Conservation (phyloP, 2,888 invertebrate genomes). For the Augochlorella aurata region DNA sequence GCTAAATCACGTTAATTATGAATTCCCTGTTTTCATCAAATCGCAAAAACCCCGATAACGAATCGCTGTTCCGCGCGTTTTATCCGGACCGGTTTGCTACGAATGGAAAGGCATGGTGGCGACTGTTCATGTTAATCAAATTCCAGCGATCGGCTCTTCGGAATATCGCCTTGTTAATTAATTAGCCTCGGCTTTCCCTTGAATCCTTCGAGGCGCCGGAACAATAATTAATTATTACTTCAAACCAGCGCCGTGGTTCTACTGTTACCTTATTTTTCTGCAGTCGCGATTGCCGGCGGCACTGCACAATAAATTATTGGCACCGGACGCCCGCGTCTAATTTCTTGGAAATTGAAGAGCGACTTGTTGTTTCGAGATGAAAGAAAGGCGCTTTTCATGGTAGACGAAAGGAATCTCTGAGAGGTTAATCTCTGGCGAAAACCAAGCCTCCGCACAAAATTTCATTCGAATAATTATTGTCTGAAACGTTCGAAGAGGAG, state of each 20-base stretch:
- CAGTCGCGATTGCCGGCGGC: not conserved
- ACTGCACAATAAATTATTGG: not conserved
- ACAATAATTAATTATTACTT: not conserved
- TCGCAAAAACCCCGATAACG: slow-evolving; percentile 11
- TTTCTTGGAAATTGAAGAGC: not conserved
- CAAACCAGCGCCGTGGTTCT: not conserved
- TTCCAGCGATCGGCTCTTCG: not conserved
- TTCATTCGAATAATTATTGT: too few relatives aligned
- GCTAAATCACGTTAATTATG: slow-evolving; percentile 23
- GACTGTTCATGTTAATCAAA: not conserved
- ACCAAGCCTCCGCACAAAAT: too few relatives aligned
- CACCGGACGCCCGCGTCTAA: not conserved
- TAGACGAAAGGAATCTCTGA: too few relatives aligned
- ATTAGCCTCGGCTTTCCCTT: not conserved
- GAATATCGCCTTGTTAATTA: not conserved
- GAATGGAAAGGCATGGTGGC: not conserved
- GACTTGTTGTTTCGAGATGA: not conserved
- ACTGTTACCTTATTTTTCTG: not conserved
- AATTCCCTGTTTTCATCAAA: slow-evolving; percentile 4
- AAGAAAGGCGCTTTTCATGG: too few relatives aligned
- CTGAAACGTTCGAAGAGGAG: too few relatives aligned
- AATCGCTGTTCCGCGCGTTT: not conserved
- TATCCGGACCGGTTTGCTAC: not conserved
- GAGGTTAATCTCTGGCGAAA: too few relatives aligned
- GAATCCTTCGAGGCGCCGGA: not conserved